Evolutionary conservation across 1,140 invertebrate species (phyloP), one percentile per base, ranked within the genome.

Genomic region (Bombus breviceps): DNA sequence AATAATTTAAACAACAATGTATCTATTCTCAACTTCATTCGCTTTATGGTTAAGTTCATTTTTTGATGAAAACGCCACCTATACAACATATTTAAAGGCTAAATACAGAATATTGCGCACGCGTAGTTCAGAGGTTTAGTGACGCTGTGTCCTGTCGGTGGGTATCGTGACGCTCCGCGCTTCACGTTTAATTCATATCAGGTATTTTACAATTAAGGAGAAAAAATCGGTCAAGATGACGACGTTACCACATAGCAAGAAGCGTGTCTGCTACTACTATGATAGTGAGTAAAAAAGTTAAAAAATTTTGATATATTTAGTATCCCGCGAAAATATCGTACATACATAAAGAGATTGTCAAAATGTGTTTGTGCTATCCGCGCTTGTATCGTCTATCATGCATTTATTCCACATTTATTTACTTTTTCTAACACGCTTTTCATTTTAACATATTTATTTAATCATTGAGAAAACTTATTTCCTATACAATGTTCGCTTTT

Each of bases 221-320:
- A 89, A 77, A 87, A 83, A 87, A 86, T 82, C 57, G 4, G 47
- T 43, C 68, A 94, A 93, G 93, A 97, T 97, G 97, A 95, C 96
- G 64, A 97, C 97, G 93, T 96, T 97, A 95, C 97, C 97, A 22
- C 98, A 98, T 90, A 98, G 97, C 92, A 98, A 98, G 93, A 99
- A 99, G 95, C 97, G 98, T 94, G 98, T 99, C 82, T 99, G 99
- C 95, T 99, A 99, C 96, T 99, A 99, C 95, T 99, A 99, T 93
- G 99, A 99, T 94, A 99, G 99, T 99, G 96, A 98, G 98, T 98
- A 95, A 66, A 77, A 86, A 88, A 83, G 57, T 64, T 86, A 39
- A 13, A 85, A 86, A 77, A 82, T 86, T 86, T 84, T 25, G 43
- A 59, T 53, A 3, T 73, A 74, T 78, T 73, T 81, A 18, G 15